A percentile compares a stretch with the other conserved stretches of the same genome.
Evolutionary conservation across 2,797 vertebrate genomes (phyloP).

Genomic region (Bovichtus variegatus): DNA sequence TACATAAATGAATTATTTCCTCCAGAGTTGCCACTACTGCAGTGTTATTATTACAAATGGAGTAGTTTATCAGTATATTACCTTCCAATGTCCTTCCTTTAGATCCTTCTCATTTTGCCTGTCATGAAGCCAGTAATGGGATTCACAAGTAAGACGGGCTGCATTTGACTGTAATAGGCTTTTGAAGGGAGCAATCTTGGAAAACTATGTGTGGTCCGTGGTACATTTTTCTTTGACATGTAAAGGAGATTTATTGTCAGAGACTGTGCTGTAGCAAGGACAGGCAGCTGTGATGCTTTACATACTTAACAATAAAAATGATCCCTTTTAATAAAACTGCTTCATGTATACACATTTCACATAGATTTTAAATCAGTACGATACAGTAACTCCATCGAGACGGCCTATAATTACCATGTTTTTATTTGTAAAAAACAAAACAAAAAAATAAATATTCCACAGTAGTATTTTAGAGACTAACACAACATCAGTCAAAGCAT

Average conservation of each 20-base stretch:
- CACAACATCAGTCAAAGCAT: too few species aligned
- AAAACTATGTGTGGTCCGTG: conserved; percentile 34
- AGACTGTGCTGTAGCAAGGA: conserved; percentile 1
- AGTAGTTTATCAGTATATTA: conserved; percentile 70
- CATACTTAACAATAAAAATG: background rate
- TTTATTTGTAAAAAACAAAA: too few species aligned
- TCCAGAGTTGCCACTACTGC: conserved; percentile 58
- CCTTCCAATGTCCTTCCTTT: conserved; percentile 65
- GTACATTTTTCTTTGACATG: conserved; percentile 43
- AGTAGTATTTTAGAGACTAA: too few species aligned
- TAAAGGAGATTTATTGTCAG: conserved; percentile 35
- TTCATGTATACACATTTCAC: background rate
- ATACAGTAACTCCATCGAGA: background rate
- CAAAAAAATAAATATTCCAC: too few species aligned
- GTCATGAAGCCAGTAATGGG: conserved; percentile 63
- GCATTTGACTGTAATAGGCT: conserved; percentile 59
- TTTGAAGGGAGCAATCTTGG: conserved; percentile 54
- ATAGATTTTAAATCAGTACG: background rate
- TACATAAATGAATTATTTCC: conserved; percentile 68
- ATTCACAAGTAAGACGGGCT: conserved; percentile 66
- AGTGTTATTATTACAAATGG: conserved; percentile 69
- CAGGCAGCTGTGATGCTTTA: background rate
- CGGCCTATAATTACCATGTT: background rate
- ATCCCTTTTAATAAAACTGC: background rate
- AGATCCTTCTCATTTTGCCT: conserved; percentile 68